phyloP scores from a whole-genome alignment of 1,140 invertebrate genomes.

The Drosophila tsacasi region DNA sequence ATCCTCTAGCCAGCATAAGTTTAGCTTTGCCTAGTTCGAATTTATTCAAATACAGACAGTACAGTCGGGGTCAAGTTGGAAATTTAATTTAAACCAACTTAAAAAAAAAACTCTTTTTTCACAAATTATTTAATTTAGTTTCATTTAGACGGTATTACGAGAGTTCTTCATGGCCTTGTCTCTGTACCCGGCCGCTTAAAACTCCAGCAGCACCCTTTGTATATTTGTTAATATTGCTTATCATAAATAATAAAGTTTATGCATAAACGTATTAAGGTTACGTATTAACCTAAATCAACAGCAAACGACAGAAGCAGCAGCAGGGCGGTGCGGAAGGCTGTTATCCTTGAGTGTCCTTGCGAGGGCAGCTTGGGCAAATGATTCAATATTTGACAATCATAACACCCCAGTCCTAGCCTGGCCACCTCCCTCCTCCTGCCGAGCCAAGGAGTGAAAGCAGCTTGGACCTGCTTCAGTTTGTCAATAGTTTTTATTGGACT shows the following conservation, averaged over 20 bases:
- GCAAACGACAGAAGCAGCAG: constrained; percentile 26
- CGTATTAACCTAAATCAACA: constrained; percentile 80
- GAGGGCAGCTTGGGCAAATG: constrained; percentile 71
- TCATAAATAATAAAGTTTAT: constrained; percentile 83
- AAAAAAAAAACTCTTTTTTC: background rate
- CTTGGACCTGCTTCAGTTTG: constrained; percentile 35
- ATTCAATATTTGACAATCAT: constrained; percentile 82
- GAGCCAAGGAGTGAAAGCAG: constrained; percentile 14
- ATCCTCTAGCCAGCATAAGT: constrained; percentile 1
- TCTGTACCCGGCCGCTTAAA: background rate
- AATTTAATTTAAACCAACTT: background rate
- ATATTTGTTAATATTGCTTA: constrained; percentile 71
- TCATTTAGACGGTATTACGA: constrained; percentile 7
- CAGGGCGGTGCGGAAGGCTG: background rate
- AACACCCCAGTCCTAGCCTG: constrained; percentile 41
- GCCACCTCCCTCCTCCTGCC: background rate
- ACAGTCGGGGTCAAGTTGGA: background rate
- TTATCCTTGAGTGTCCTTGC: constrained; percentile 43
- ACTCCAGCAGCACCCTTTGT: constrained; percentile 32
- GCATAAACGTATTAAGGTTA: constrained; percentile 82
- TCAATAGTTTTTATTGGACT: constrained; percentile 45
- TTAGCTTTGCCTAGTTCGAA: background rate
- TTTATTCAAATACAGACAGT: background rate
- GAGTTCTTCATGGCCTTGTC: background rate
- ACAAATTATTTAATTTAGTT: background rate